A percentile compares a stretch with the other conserved stretches of the same genome.
Evolutionary conservation across 2,113 vertebrate species (phyloP).

Genomic region (Elephas maximus): DNA sequence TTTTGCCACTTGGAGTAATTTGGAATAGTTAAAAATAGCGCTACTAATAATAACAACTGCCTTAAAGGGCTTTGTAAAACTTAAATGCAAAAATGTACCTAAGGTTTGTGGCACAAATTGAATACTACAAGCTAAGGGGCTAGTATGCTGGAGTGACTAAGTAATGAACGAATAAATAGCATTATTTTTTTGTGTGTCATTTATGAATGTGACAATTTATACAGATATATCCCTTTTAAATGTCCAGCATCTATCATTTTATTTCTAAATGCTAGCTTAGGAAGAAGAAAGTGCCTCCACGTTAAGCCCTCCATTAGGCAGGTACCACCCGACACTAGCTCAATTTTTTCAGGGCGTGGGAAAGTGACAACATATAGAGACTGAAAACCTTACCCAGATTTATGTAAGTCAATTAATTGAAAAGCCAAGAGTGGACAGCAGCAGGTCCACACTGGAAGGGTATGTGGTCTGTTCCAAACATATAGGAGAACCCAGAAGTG

Average conservation of each 20-base stretch:
- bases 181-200: not conserved
- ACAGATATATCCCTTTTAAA: not conserved
- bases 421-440: not conserved
- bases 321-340: too few relatives aligned
- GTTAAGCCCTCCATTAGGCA: not conserved
- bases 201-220: constrained; percentile 4
- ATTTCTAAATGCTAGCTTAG: not conserved
- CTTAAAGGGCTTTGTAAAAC: not conserved
- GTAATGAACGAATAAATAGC: not conserved
- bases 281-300: not conserved
- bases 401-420: not conserved
- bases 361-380: not conserved
- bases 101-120: not conserved
- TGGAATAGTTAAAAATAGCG: not conserved
- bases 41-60: not conserved
- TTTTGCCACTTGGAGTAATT: not conserved
- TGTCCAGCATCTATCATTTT: not conserved
- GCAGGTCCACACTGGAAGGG: not conserved
- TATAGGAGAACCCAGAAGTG: not conserved
- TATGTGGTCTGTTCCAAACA: not conserved
- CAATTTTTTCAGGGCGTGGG: not conserved
- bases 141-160: not conserved
- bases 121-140: not conserved
- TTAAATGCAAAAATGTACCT: not conserved
- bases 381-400: not conserved